phyloP scores from a whole-genome alignment of 2,888 invertebrate genomes.

The Dendrolimus pini region DNA sequence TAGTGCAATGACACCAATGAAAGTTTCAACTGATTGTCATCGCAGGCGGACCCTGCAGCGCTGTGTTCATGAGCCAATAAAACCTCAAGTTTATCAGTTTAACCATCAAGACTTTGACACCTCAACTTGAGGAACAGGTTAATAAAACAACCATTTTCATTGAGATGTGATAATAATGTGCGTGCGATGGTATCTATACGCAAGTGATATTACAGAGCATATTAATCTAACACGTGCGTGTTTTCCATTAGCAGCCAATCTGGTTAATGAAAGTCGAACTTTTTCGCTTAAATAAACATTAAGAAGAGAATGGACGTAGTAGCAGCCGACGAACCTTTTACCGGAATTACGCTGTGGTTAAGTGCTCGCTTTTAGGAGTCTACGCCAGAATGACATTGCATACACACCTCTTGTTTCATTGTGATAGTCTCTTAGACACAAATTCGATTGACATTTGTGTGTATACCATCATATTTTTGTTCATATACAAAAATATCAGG shows the following conservation, averaged over 20 bases:
- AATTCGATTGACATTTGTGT: conserved; percentile 8
- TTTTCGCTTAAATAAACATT: conserved; percentile 71
- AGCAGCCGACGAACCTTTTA: conserved; percentile 55
- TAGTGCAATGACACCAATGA: conserved; percentile 25
- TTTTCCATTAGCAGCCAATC: conserved; percentile 61
- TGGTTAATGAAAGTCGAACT: conserved; percentile 61
- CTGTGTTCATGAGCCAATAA: conserved; percentile 33
- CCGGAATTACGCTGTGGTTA: conserved; percentile 60
- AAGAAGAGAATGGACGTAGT: conserved; percentile 56
- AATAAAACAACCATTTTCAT: conserved; percentile 44
- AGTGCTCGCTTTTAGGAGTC: conserved; percentile 53
- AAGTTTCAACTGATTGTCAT: conserved; percentile 13
- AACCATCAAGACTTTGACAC: conserved; percentile 48
- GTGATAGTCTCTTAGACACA: conserved; percentile 4
- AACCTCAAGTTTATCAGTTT: conserved; percentile 42
- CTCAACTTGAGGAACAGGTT: conserved; percentile 52
- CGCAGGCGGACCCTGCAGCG: conserved; percentile 12
- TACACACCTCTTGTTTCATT: conserved; percentile 17
- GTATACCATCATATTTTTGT: conserved; percentile 1
- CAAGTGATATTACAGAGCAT: conserved; percentile 26
- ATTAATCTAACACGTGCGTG: conserved; percentile 46
- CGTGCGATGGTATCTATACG: conserved; percentile 51
- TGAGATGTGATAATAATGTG: conserved; percentile 61
- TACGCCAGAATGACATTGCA: conserved; percentile 34
- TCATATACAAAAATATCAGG: no score